Conservation (phyloP, 1,140 invertebrate species). For the Danaus plexippus region DNA sequence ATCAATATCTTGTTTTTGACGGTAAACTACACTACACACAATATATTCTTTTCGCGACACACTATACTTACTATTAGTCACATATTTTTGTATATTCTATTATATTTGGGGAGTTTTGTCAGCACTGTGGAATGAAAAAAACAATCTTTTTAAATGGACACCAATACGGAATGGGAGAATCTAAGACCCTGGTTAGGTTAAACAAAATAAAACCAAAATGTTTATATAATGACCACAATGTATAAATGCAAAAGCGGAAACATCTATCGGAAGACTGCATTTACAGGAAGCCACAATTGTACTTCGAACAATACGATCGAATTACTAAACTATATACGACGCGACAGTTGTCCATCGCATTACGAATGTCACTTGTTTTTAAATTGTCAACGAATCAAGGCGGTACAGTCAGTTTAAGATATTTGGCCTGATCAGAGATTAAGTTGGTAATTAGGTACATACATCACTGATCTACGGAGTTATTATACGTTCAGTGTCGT, state of each 20-base stretch:
- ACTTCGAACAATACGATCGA: constrained; percentile 57
- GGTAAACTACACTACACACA: constrained; percentile 32
- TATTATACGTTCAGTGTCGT: constrained; percentile 16
- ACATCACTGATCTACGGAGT: constrained; percentile 60
- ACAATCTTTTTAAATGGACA: constrained; percentile 25
- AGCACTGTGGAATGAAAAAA: constrained; percentile 42
- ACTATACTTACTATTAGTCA: constrained; percentile 35
- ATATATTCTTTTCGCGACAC: constrained; percentile 31
- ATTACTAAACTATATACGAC: constrained; percentile 62
- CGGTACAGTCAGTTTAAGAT: constrained; percentile 63
- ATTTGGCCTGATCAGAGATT: constrained; percentile 65
- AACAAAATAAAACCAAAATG: constrained; percentile 17
- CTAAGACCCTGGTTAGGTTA: constrained; percentile 18
- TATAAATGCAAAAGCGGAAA: constrained; percentile 66
- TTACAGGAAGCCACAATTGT: constrained; percentile 66
- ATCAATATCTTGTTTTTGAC: constrained; percentile 34
- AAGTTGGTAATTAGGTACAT: constrained; percentile 39
- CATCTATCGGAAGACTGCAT: constrained; percentile 70
- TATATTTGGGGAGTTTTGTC: constrained; percentile 34
- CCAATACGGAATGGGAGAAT: constrained; percentile 24
- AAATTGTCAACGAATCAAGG: constrained; percentile 62
- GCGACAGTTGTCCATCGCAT: constrained; percentile 44
- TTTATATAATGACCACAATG: constrained; percentile 34
- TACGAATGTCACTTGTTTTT: constrained; percentile 29
- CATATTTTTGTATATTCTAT: constrained; percentile 26